Conservation (phyloP, 2,113 vertebrate genomes). For the Aramus guarauna region DNA sequence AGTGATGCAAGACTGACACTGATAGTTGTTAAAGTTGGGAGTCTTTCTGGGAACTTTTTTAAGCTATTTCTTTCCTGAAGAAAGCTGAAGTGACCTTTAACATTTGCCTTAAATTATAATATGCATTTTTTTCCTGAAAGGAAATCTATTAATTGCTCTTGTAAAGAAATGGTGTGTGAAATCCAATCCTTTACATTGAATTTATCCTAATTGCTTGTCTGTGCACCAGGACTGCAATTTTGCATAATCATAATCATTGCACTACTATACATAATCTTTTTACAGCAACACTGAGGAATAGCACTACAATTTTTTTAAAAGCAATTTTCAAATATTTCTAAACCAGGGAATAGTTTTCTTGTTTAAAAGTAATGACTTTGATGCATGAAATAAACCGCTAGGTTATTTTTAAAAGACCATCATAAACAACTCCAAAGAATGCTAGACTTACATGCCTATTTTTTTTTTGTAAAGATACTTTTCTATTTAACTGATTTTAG, state of each 20-base stretch:
- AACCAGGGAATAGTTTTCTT: constrained; percentile 46
- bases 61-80: constrained; percentile 29
- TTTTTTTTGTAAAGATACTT: constrained; percentile 67
- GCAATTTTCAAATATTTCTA: constrained; percentile 28
- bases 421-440: constrained; percentile 55
- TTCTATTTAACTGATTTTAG: constrained; percentile 63
- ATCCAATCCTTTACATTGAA: not conserved
- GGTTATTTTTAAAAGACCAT: constrained; percentile 46
- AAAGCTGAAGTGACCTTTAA: constrained; percentile 58
- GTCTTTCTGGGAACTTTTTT: not conserved
- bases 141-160: not conserved
- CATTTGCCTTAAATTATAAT: constrained; percentile 48
- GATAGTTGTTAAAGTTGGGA: not conserved
- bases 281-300: constrained; percentile 50
- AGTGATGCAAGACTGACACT: not conserved
- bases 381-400: constrained; percentile 16
- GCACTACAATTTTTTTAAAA: constrained; percentile 41
- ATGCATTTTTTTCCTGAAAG: not conserved
- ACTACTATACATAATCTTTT: constrained; percentile 9
- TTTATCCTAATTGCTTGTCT: not conserved
- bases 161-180: not conserved
- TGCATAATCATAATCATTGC: not conserved
- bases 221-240: not conserved
- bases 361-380: constrained; percentile 30
- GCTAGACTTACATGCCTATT: constrained; percentile 26